Evolutionary conservation across 2,113 vertebrate species (phyloP).

Genomic region (Muscicapa adusta): DNA sequence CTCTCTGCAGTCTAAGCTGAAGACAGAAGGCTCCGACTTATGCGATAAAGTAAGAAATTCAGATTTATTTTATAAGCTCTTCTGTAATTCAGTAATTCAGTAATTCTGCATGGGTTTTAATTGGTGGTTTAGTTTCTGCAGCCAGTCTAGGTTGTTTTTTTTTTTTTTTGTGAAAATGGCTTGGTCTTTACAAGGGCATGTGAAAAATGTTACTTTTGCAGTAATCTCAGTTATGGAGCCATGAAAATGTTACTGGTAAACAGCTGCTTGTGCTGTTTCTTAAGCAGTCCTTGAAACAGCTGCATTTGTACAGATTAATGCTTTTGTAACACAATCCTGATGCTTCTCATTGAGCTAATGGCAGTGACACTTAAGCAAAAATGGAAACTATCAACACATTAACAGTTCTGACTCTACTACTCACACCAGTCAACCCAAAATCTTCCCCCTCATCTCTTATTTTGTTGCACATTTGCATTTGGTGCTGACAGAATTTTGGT

Average conservation of each 20-base stretch:
- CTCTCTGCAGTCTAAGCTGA: slow-evolving; percentile 88
- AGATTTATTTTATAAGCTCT: not conserved
- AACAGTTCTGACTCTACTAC: not conserved
- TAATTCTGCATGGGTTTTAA: not conserved
- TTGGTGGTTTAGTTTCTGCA: not conserved
- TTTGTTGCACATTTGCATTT: not conserved
- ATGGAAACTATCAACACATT: not conserved
- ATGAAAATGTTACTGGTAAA: not conserved
- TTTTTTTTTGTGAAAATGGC: not conserved
- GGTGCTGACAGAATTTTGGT: not conserved
- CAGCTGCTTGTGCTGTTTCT: not conserved
- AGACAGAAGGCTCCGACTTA: slow-evolving; percentile 92
- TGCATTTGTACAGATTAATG: not conserved
- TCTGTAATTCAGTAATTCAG: too few species aligned
- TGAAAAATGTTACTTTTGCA: not conserved
- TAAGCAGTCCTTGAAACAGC: not conserved
- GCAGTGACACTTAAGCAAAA: not conserved
- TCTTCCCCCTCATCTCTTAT: not conserved
- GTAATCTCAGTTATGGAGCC: not conserved
- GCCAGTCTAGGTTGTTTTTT: not conserved
- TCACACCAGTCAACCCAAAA: not conserved
- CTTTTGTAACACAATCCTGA: not conserved
- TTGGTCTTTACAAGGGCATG: not conserved
- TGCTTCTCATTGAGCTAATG: not conserved
- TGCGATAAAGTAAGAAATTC: slow-evolving; percentile 86